phyloP scores from a whole-genome alignment of 1,140 invertebrate species.

The Drosophila leontia region DNA sequence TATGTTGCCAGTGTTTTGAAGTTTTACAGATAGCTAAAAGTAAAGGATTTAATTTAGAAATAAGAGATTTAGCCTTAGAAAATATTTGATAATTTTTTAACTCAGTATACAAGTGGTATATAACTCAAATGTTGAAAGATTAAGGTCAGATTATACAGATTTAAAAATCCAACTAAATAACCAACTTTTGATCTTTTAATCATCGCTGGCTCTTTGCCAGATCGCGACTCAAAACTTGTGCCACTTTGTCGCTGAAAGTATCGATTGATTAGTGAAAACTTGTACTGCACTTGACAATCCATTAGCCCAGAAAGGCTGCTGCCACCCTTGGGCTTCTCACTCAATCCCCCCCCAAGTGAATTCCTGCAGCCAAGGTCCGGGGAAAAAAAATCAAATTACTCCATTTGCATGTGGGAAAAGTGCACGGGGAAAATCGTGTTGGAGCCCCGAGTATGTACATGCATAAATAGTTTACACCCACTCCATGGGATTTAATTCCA shows the following conservation, averaged over 20 bases:
- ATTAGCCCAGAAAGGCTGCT: conserved; percentile 10
- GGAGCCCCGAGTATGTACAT: conserved; percentile 31
- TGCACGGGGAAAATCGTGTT: conserved; percentile 25
- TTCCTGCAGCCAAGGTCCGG: conserved; percentile 43
- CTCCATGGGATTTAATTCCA: conserved; percentile 6
- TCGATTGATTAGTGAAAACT: conserved; percentile 35
- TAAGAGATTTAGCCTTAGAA: neutral
- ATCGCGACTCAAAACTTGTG: neutral
- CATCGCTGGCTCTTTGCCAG: conserved; percentile 3
- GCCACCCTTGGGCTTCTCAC: neutral
- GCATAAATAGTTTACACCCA: conserved; percentile 36
- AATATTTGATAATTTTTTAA: too few species aligned
- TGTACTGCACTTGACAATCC: conserved; percentile 35
- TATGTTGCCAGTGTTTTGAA: neutral
- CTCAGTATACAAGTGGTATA: too few species aligned
- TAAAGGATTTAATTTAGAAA: neutral
- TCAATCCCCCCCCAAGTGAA: conserved; percentile 4
- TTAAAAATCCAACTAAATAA: neutral
- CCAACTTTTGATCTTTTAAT: neutral
- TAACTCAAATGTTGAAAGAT: too few species aligned
- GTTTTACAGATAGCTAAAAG: neutral
- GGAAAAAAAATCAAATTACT: conserved; percentile 49
- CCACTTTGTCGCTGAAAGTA: conserved; percentile 10
- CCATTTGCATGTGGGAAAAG: conserved; percentile 45
- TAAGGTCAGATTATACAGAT: too few species aligned